Evolutionary conservation across 2,888 invertebrate genomes (phyloP).

Genomic region (Nomada lathburiana): DNA sequence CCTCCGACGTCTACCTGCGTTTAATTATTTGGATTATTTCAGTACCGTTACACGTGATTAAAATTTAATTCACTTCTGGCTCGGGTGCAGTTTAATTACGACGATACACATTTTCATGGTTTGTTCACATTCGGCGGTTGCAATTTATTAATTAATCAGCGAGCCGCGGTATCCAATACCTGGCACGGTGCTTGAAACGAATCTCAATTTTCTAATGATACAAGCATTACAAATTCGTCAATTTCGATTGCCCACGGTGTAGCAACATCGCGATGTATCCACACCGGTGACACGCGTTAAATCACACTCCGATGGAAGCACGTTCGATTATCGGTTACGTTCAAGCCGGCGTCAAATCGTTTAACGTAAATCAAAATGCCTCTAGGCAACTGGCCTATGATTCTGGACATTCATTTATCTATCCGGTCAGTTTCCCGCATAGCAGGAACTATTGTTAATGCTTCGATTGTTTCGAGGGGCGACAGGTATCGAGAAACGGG

Average conservation of each 20-base stretch:
- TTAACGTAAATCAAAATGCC: neutral
- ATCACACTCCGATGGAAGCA: conserved; percentile 3
- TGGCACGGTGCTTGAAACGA: neutral
- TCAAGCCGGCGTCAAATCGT: conserved; percentile 11
- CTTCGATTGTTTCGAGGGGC: neutral
- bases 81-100: neutral
- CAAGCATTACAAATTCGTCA: conserved; percentile 23
- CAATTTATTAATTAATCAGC: conserved; percentile 26
- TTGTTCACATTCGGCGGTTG: no score
- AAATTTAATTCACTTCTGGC: neutral
- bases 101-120: neutral
- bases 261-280: conserved; percentile 8
- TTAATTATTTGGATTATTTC: no score
- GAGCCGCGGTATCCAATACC: neutral
- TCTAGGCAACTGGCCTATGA: neutral
- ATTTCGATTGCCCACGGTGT: conserved; percentile 9
- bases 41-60: neutral
- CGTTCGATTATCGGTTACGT: conserved; percentile 17
- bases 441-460: neutral
- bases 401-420: neutral
- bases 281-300: conserved; percentile 20
- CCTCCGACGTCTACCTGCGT: neutral
- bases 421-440: no score
- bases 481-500: neutral
- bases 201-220: conserved; percentile 1